Conservation (phyloP, 2,113 vertebrate species). For the Poeciliopsis occidentalis region DNA sequence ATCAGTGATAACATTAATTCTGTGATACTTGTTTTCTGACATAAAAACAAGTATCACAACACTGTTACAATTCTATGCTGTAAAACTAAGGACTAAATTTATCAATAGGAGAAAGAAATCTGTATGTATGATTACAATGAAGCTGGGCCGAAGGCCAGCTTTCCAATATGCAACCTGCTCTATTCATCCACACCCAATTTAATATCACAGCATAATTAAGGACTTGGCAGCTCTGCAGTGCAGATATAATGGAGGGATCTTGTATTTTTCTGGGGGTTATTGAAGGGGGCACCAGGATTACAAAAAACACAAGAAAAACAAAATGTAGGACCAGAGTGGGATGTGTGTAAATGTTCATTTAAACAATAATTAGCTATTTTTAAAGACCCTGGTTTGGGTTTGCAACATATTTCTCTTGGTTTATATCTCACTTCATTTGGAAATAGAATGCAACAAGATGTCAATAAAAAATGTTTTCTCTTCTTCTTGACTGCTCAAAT, state of each 20-base stretch:
- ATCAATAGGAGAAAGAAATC: constrained; percentile 32
- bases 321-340: constrained; percentile 4
- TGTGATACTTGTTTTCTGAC: background rate
- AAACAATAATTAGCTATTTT: no score
- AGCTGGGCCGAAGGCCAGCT: constrained; percentile 65
- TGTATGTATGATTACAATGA: constrained; percentile 56
- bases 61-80: background rate
- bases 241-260: constrained; percentile 38
- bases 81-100: background rate
- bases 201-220: constrained; percentile 80
- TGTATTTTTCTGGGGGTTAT: constrained; percentile 23
- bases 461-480: no score
- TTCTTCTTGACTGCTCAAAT: no score
- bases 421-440: no score
- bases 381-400: no score
- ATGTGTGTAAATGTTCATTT: background rate
- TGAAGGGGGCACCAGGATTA: constrained; percentile 16
- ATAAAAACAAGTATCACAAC: background rate
- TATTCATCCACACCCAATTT: constrained; percentile 70
- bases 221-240: constrained; percentile 65
- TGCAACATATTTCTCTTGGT: no score
- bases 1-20: background rate
- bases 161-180: constrained; percentile 64
- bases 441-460: no score
- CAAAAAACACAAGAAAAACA: constrained; percentile 19